Evolutionary conservation across 2,797 vertebrate species (phyloP), one percentile per base, ranked within the genome.

Genomic region (Neoniphon sammara): DNA sequence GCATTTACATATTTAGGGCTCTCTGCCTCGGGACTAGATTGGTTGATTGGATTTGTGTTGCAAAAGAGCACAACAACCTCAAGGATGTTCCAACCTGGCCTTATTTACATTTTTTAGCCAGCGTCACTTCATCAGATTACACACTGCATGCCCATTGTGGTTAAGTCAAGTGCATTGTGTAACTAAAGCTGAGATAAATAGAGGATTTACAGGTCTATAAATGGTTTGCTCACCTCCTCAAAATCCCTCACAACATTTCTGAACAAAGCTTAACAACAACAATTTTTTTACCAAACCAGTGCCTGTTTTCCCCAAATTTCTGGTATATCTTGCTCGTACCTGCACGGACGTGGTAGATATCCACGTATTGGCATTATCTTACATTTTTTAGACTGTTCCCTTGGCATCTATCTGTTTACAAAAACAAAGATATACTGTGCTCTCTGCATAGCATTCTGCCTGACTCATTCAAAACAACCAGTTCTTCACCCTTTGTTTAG

Each of bases 1-100:
- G n/a, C 65, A 77, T 86, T 89, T 82, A 63, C 76, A 85, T 81
- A 80, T 85, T 71, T 17, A 65, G 67, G 42, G 55, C 27, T 58
- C 53, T n/a, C 42, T 52, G 53, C 59, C 68, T 58, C 1, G 15
- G 25, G 34, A 66, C 72, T 25, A 54, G 30, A 65, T 52, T 27
- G 64, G 60, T 68, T 80, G 57, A 76, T 82, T 77, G 36, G 42
- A 57, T 80, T 75, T 83, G 30, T 56, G 73, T 81, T 81, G 55
- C 70, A 77, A 81, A 70, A 53, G 2, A 77, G 66, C 39, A 82
- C 71, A 87, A 72, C 59, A 58, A 53, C 67, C 71, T 47, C 2
- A 6, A 77, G 66, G 65, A 70, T 63, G 56, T 83, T 83, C 73
- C 39, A 73, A 14, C 30, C 78, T 4, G 63, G 39, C 58, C 25